Evolutionary conservation across 2,888 invertebrate genomes (phyloP), one percentile per base, ranked within the genome.

Genomic region (Synanthedon tipuliformis): DNA sequence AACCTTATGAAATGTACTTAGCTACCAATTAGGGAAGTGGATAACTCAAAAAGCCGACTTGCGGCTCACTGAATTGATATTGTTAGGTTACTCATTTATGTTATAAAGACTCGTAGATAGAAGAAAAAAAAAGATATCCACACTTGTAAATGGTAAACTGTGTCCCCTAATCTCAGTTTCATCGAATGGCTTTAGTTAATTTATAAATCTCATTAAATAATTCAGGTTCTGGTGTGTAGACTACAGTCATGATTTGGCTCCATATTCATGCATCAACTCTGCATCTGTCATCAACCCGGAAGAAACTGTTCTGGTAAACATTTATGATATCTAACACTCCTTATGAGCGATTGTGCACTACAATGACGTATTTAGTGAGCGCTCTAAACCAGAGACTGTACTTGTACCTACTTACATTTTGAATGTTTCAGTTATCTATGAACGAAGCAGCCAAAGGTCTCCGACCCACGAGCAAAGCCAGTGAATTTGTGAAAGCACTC

Each of bases 171-270:
- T 34, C 10, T 10, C 3, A 34, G 10, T 2, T 10, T 34, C 34
- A 34, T 34, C 5, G 34, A 34, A 10, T 34, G 34, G 10, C 34
- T 1, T 10, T 34, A 34, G 34, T 34, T 34, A 8, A 34, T 5
- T 5, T 23, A 23, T 5, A 23, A 23, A 23, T 34, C 10, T 34
- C 3, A 34, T 34, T 34, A 8, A 34, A 34, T 34, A 34, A 59
- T 54, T 34, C 57, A 90, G 98, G 64, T 98, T 98, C 80, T 99
- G 99, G 99, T 98, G 98, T 1, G 96, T 99, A 0, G 99, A 99
- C 72, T 99, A 99, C 79, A 91, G 90, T 10, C 96, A 97, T 78
- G 91, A 99, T 56, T 93, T 97, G 75, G 96, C 97, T 0, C 94
- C 98, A 61, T 99, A 94, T 81, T 98, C 98, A 0, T 94, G 98